A percentile compares a stretch with the other conserved stretches of the same genome.
Evolutionary conservation across 1,140 invertebrate genomes (phyloP).

Genomic region (Chionoecetes opilio): DNA sequence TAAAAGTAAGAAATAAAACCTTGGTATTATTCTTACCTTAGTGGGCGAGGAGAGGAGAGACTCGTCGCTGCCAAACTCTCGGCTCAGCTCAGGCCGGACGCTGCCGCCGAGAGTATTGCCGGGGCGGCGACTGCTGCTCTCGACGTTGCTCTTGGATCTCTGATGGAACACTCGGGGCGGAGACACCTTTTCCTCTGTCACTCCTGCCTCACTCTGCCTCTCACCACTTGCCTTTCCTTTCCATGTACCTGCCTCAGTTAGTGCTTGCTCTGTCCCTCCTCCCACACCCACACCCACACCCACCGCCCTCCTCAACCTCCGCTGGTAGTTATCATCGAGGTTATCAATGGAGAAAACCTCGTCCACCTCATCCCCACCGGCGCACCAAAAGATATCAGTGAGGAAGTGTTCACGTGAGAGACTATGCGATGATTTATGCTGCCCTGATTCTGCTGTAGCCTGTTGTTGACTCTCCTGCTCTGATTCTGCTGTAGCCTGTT

Average conservation of each 20-base stretch:
- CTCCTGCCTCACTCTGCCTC: background rate
- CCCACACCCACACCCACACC: background rate
- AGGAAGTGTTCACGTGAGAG: slow-evolving; percentile 65
- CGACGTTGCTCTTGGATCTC: slow-evolving; percentile 73
- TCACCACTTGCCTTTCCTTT: background rate
- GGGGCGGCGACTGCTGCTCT: slow-evolving; percentile 33
- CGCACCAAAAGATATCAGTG: slow-evolving; percentile 67
- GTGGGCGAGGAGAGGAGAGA: slow-evolving; percentile 65
- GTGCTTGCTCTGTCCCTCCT: background rate
- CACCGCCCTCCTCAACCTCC: background rate
- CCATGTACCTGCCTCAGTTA: background rate
- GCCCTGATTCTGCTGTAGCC: background rate
- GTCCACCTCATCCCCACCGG: slow-evolving; percentile 66
- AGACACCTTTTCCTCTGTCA: background rate
- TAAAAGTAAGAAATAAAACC: background rate
- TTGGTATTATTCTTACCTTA: slow-evolving; percentile 46
- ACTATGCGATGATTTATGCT: slow-evolving; percentile 55
- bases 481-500: background rate
- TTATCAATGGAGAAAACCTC: slow-evolving; percentile 73
- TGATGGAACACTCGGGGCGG: slow-evolving; percentile 60
- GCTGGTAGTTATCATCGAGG: slow-evolving; percentile 60
- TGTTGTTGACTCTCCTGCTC: no score
- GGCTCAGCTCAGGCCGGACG: slow-evolving; percentile 54
- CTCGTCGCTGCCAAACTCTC: slow-evolving; percentile 72
- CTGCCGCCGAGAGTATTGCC: background rate